Base-by-base conservation (phyloP, 2,797 vertebrate species). In the Leptoclinus maculatus region DNA sequence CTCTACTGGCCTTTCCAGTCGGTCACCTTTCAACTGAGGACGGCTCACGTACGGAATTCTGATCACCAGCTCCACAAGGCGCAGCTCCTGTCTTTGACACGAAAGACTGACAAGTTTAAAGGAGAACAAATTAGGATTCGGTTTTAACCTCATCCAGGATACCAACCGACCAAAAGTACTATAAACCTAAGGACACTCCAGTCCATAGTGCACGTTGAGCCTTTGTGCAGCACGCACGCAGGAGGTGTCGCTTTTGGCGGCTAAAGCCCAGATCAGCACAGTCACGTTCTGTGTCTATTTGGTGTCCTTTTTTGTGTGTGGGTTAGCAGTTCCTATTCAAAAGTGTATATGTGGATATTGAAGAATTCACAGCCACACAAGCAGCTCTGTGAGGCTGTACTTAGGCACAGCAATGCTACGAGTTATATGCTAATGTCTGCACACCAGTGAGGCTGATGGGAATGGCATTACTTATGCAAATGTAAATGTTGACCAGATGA, bases 1-100 rank as follows among this genome's bases (percentile, higher is more conserved):
- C 62, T 78, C 73, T 16, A 32, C 47, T 16, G 53, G 57, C 65
- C 63, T 79, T 73, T 76, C 41, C 41, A 71, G 17, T 39, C 3
- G 38, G 38, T 39, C 38, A 39, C 38, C 11, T 11, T 39, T 39
- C 11, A 12, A 39, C 11, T 12, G 38, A 41, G 49, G 45, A 17
- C 39, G 39, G 49, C n/a, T 43, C 58, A 60, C 58, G 74, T 38
- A 25, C 68, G 27, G 43, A 72, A 69, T 65, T 69, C 43, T 56
- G 41, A 71, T 75, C 62, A 67, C 16, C 51, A 76, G 38, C 53
- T 71, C 32, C 27, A 71, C 1, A 5, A 39, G 29, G 29, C 4
- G 43, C 19, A 9, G 25, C n/a, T 58, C 34, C 53, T 36, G 32
- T 32, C 64, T 23, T 23, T 3, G 2, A 54, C 27, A 62, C 29